Conservation (phyloP, 2,888 invertebrate species). For the Dryocosmus kuriphilus region DNA sequence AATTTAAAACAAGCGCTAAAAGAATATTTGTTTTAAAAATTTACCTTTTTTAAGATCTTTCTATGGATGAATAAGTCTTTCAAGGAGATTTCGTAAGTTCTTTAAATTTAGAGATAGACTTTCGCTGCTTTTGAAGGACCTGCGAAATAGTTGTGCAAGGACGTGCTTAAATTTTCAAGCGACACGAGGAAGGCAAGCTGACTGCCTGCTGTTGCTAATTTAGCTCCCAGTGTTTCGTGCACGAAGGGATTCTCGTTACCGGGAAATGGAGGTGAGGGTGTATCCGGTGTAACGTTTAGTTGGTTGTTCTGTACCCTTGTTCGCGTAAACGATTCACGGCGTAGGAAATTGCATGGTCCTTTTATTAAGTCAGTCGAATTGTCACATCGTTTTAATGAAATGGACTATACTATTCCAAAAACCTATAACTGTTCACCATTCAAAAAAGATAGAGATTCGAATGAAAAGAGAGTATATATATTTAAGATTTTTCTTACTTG, state of each 20-base stretch:
- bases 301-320: neutral
- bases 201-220: constrained; percentile 48
- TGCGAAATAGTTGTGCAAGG: neutral
- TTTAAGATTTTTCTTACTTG: too few species aligned
- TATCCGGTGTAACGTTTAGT: constrained; percentile 27
- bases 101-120: constrained; percentile 38
- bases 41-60: neutral
- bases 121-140: constrained; percentile 49
- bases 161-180: constrained; percentile 28
- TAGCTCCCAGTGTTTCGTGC: constrained; percentile 45
- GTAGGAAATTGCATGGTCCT: neutral
- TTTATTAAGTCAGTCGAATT: neutral
- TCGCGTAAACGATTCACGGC: constrained; percentile 22
- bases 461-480: too few species aligned
- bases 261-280: constrained; percentile 46
- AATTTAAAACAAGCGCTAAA: too few species aligned
- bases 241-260: constrained; percentile 51
- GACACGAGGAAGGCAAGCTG: neutral
- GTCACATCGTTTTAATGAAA: neutral
- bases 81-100: neutral
- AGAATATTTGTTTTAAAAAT: neutral
- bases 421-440: neutral
- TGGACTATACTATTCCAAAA: neutral
- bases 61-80: neutral
- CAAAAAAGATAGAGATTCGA: neutral